Percentiles rank a stretch among this genome's conserved stretches.
Conservation (phyloP, 1,140 invertebrate species). For the Ectropis grisescens region DNA sequence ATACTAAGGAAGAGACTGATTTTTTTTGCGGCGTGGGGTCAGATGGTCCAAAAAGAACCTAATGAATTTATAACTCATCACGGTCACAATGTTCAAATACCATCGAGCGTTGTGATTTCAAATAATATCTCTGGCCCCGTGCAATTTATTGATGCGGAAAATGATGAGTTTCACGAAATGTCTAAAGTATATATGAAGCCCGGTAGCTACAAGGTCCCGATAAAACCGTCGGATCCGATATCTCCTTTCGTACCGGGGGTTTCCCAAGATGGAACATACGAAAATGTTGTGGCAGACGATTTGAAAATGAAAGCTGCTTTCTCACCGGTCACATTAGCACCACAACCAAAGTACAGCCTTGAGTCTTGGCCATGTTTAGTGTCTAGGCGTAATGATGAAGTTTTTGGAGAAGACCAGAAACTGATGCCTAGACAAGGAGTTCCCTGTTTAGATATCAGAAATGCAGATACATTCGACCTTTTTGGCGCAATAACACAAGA, state of each 20-base stretch:
- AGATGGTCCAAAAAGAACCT: constrained; percentile 65
- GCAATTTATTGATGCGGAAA: constrained; percentile 60
- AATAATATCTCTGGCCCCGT: constrained; percentile 65
- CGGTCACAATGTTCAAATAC: constrained; percentile 48
- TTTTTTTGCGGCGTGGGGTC: constrained; percentile 67
- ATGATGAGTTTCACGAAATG: constrained; percentile 65
- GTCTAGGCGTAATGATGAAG: constrained; percentile 37
- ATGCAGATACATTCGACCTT: constrained; percentile 37
- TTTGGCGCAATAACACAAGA: constrained; percentile 50
- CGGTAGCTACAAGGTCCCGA: constrained; percentile 65
- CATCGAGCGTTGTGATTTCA: constrained; percentile 51
- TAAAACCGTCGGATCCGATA: constrained; percentile 49
- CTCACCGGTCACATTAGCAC: constrained; percentile 44
- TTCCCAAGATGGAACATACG: constrained; percentile 34
- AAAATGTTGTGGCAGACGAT: constrained; percentile 30
- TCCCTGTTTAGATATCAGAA: constrained; percentile 33
- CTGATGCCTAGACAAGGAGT: constrained; percentile 20
- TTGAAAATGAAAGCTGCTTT: constrained; percentile 40
- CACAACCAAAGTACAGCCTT: constrained; percentile 55
- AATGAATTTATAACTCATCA: constrained; percentile 62
- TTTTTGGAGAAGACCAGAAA: constrained; percentile 39
- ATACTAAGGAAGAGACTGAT: constrained; percentile 56
- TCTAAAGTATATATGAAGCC: constrained; percentile 67
- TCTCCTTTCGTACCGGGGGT: constrained; percentile 29
- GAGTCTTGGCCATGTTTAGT: constrained; percentile 59